A percentile compares a stretch with the other conserved stretches of the same genome.
Conservation (phyloP, 2,797 vertebrate species). For the Rhynchotus rufescens region DNA sequence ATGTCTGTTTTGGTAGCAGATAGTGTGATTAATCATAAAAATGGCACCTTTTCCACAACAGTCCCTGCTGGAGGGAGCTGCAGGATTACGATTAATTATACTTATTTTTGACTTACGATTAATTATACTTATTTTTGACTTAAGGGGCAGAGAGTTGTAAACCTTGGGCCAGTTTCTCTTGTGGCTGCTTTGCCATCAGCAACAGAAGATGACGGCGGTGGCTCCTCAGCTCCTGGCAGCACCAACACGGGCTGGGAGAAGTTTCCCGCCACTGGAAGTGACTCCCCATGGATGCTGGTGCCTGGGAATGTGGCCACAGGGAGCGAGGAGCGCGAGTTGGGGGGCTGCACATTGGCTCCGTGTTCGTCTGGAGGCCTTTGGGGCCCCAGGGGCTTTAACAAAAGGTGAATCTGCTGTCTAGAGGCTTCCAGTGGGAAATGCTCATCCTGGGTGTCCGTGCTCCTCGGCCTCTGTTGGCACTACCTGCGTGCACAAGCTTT, state of each 20-base stretch:
- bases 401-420: neutral
- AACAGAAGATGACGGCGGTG: neutral
- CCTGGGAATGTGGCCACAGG: neutral
- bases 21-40: neutral
- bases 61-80: neutral
- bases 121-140: neutral
- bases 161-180: neutral
- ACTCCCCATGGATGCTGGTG: neutral
- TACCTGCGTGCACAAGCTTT: neutral
- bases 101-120: neutral
- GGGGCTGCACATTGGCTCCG: neutral
- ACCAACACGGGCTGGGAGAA: neutral
- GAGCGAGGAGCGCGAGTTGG: too few relatives aligned
- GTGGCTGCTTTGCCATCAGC: neutral
- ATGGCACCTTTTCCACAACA: neutral
- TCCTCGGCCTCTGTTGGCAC: conserved; percentile 27
- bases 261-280: neutral
- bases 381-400: neutral
- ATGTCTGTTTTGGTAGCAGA: neutral
- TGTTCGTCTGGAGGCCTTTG: neutral
- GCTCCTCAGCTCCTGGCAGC: neutral
- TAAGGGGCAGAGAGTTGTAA: neutral
- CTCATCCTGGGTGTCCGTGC: neutral
- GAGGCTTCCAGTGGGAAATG: neutral
- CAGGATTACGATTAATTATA: neutral